Base-by-base conservation (phyloP, 1,140 invertebrate genomes). In the Varroa destructor region DNA sequence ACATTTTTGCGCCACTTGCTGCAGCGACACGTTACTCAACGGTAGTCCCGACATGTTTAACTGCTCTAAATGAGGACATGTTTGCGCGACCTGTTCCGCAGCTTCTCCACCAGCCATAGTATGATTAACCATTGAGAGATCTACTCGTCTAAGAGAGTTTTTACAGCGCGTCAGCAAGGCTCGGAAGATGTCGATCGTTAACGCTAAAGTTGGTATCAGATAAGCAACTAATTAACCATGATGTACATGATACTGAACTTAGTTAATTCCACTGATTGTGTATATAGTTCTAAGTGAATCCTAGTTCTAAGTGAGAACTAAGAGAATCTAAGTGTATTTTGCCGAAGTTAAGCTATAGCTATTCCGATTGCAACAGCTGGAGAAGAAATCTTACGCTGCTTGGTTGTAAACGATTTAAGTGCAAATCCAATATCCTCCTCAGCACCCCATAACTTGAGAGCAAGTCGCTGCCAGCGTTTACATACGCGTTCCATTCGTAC, bases 21-120 rank as follows among this genome's bases (percentile, higher is more conserved):
- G 74, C 6, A 75, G n/a, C 14, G 74, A 75, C n/a, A 75, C 74
- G 71, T 74, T 75, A 42, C 73, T 75, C 51, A 74, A 71, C 51
- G 73, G 73, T 12, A 75, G 61, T 61, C 73, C 70, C 43, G 74
- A 73, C 57, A 75, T 64, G 71, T 75, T 75, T 61, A 74, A 70
- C 10, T 67, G 56, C 71, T 75, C 74, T 57, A 75, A 71, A 70
- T 75, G 74, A 3, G 74, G 73, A 51, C 72, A 75, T 46, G 61
- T 72, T 36, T 75, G 74, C 51, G 73, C 73, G 37, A 67, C 46
- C 12, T 43, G 40, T 37, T 67, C 61, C 12, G 61, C 61, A 5
- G 61, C 46, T 67, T 67, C 61, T 12, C 40, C 61, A 46, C 61
- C 61, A 14, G 61, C 40, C 37, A 67, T 43, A 4, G 40, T 40